These are phyloP conservation scores for Zaprionus gabonicus DNA, from an alignment of 1,140 invertebrate species.

Conservation along the genomic window DNA sequence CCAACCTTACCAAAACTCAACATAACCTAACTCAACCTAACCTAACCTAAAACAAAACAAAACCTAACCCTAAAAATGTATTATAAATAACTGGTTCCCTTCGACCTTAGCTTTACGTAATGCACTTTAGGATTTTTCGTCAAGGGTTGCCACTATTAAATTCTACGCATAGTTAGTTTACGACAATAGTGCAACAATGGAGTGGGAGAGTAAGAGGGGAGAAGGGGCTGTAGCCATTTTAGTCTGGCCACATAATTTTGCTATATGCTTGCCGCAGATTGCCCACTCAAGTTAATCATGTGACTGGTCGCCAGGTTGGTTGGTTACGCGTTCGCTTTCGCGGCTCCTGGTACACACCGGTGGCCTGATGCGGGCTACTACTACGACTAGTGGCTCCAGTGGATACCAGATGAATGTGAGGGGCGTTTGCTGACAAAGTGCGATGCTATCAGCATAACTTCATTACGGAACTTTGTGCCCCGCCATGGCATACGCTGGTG, in stretches of 20 bases:
- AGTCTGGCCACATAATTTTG: constrained; percentile 1
- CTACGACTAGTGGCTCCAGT: background rate
- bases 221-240: background rate
- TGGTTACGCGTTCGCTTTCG: background rate
- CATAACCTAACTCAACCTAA: too few species aligned
- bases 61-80: too few species aligned
- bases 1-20: too few species aligned
- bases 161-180: too few species aligned
- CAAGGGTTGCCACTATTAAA: too few species aligned
- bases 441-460: constrained; percentile 82
- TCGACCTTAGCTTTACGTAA: too few species aligned
- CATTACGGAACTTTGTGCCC: constrained; percentile 73
- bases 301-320: background rate
- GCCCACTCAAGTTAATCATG: constrained; percentile 6
- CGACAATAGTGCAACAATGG: too few species aligned
- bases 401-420: constrained; percentile 24
- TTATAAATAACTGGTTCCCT: too few species aligned
- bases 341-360: constrained; percentile 15
- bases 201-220: background rate
- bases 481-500: constrained; percentile 23
- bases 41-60: too few species aligned
- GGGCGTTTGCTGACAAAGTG: constrained; percentile 62
- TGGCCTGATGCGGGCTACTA: too few species aligned
- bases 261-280: constrained; percentile 2
- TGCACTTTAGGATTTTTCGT: too few species aligned